Conservation (phyloP, 2,797 vertebrate species). For the Microhierax caerulescens region DNA sequence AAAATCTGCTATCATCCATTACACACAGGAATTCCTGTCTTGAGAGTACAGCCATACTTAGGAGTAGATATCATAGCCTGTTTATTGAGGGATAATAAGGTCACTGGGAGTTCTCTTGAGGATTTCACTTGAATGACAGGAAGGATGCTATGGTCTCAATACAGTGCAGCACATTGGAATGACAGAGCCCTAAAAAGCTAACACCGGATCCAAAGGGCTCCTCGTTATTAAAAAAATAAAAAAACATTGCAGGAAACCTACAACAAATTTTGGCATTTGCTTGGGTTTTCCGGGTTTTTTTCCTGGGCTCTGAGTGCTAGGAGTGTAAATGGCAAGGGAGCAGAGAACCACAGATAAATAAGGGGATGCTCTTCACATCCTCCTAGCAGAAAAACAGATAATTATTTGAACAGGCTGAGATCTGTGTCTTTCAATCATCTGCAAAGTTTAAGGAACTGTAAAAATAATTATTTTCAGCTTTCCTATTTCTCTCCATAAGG, state of each 20-base stretch:
- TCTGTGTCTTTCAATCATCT: not conserved
- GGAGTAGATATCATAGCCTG: not conserved
- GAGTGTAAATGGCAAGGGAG: not conserved
- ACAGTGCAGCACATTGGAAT: not conserved
- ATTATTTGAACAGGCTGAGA: not conserved
- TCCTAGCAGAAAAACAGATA: not conserved
- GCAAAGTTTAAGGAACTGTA: not conserved
- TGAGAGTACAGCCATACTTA: not conserved
- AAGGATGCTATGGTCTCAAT: slow-evolving; percentile 25
- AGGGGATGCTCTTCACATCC: not conserved
- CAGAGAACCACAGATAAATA: not conserved
- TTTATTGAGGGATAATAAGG: slow-evolving; percentile 12
- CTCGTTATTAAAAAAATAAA: not conserved
- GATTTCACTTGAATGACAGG: slow-evolving; percentile 24
- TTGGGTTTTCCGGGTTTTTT: not conserved
- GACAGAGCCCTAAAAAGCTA: not conserved
- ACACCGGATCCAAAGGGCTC: not conserved
- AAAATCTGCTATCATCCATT: not conserved
- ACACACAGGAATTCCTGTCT: not conserved
- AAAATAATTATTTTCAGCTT: not conserved
- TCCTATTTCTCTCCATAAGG: not conserved
- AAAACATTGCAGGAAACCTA: not conserved
- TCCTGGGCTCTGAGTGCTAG: not conserved
- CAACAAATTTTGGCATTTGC: not conserved
- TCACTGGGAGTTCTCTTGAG: not conserved